A percentile compares a stretch with the other conserved stretches of the same genome.
These are phyloP conservation scores for Pelochelys cantorii DNA, from an alignment of 2,797 vertebrate species.

Conservation along the genomic window DNA sequence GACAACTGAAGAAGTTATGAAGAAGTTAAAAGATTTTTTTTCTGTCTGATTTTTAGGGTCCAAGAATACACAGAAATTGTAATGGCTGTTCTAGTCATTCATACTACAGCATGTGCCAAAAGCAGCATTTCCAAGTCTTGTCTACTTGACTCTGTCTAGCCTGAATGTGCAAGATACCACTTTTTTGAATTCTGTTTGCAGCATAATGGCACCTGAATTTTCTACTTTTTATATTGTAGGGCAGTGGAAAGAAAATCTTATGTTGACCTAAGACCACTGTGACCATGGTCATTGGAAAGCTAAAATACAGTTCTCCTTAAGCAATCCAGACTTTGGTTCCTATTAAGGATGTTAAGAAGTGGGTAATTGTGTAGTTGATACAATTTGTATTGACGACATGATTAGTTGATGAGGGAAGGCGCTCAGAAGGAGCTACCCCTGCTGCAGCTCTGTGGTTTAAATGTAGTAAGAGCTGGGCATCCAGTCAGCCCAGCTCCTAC, in stretches of 20 bases:
- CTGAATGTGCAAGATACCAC: background rate
- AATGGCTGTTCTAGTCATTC: background rate
- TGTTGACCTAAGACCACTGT: background rate
- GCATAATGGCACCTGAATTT: rapidly evolving
- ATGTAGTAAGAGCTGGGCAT: no score
- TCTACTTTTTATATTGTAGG: background rate
- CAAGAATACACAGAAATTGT: background rate
- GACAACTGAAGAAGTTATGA: background rate
- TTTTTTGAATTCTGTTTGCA: background rate
- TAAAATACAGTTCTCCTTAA: no score
- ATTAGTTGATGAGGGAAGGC: no score
- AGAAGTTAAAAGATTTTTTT: background rate
- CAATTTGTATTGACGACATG: no score
- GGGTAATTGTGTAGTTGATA: no score
- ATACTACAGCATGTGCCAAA: background rate
- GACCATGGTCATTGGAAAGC: no score
- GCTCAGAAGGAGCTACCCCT: no score
- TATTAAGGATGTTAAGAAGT: no score
- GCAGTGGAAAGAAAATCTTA: background rate
- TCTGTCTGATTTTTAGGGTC: background rate
- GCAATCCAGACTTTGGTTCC: no score
- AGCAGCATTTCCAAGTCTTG: background rate
- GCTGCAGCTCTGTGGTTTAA: no score
- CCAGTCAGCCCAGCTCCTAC: no score
- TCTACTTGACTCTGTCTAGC: no score